Percentiles rank a stretch among this genome's conserved stretches.
These are phyloP conservation scores for Cryptocheilus praepositus DNA, from an alignment of 2,888 invertebrate species.

Conservation along the genomic window DNA sequence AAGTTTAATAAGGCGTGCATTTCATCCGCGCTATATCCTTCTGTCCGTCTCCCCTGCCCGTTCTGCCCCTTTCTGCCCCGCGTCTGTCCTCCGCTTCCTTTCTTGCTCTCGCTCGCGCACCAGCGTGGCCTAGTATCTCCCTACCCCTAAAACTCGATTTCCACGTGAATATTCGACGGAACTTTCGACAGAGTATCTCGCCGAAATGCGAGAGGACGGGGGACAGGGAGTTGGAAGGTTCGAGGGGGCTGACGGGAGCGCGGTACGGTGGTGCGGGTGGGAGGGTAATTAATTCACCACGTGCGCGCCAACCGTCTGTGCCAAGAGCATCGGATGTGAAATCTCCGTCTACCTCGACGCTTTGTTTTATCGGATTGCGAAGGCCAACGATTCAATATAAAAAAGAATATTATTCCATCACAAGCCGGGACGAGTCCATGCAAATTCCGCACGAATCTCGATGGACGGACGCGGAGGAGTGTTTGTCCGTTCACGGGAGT, in stretches of 20 bases:
- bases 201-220: conserved; percentile 6
- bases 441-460: too few species aligned
- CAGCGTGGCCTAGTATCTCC: neutral
- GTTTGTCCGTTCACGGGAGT: too few species aligned
- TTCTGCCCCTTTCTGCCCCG: neutral
- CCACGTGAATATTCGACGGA: conserved; percentile 9
- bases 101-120: neutral
- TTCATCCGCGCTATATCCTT: conserved; percentile 3
- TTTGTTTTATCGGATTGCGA: conserved; percentile 12
- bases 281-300: conserved; percentile 27
- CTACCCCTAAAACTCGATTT: conserved; percentile 12
- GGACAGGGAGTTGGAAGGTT: neutral
- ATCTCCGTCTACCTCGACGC: conserved; percentile 18
- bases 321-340: conserved; percentile 9
- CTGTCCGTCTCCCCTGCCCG: neutral
- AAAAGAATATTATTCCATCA: neutral
- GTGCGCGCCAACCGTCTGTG: conserved; percentile 10
- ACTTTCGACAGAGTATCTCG: conserved; percentile 21
- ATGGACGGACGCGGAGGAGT: too few species aligned
- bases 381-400: neutral
- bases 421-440: too few species aligned
- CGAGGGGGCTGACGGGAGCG: neutral
- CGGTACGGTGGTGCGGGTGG: neutral
- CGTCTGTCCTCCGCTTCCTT: neutral
- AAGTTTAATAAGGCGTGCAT: conserved; percentile 28